Base-by-base conservation (phyloP, 2,113 vertebrate genomes). In the Strix aluco region DNA sequence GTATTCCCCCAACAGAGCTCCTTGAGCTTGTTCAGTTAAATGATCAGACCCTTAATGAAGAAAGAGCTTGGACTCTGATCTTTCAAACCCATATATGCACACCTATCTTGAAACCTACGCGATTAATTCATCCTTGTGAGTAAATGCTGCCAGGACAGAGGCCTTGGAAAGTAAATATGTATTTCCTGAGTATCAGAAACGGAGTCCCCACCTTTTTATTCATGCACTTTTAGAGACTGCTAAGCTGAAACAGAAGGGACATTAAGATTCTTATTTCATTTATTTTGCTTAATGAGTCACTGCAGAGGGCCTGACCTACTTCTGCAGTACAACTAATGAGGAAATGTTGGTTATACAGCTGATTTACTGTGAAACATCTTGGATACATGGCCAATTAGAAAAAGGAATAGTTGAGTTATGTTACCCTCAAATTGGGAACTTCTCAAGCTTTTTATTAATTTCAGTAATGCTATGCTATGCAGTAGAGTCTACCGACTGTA, bases 231-330 rank as follows among this genome's bases (percentile, higher is more conserved):
- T 20, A 70, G 62, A 82, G 74, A 61, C 61, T 49, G 69, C 36
- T 92, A 89, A 92, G 81, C 58, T 63, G 80, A 79, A 95, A 91
- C 73, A 95, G 78, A 91, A 81, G 66, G 81, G 57, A 80, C 49
- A 85, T 77, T 94, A 96, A 94, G 77, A 75, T 92, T 80, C 77
- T 94, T 95, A 79, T 96, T 96, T 93, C 30, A 93, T 92, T 95
- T 94, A 65, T 91, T 89, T 96, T 92, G 69, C 63, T 90, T 94
- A 95, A 94, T 83, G 92, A 95, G 72, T 95, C 88, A 92, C 80
- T 86, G 86, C 57, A 81, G 69, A 93, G 49, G 69, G 88, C 88
- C 86, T 94, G 91, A 95, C 81, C 94, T 95, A 97, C 73, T 94
- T 96, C 81, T 91, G 46, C 34, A 82, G 70, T 49, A 69, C 88